Conservation (phyloP, 2,113 vertebrate species). For the Ptychochromis oligacanthus region DNA sequence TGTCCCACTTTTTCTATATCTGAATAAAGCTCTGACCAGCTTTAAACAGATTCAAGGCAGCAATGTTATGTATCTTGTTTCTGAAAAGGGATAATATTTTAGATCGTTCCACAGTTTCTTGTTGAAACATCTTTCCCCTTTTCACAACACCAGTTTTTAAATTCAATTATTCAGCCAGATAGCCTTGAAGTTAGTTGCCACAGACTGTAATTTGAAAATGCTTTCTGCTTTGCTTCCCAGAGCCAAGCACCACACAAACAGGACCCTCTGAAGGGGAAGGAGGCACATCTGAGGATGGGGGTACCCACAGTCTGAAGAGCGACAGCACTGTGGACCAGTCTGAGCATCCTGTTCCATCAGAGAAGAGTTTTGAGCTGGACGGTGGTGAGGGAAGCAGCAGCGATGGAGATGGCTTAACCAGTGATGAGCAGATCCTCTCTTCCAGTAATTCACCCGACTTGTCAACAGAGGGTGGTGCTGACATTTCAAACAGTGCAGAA, state of each 20-base stretch:
- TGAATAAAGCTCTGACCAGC: accelerated
- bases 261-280: slow-evolving; percentile 78
- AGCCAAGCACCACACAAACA: slow-evolving; percentile 85
- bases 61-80: too few relatives aligned
- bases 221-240: slow-evolving; percentile 71
- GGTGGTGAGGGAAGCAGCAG: slow-evolving; percentile 70
- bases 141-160: not conserved
- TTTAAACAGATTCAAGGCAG: too few relatives aligned
- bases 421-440: slow-evolving; percentile 74
- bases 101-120: not conserved
- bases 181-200: not conserved
- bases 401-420: slow-evolving; percentile 66
- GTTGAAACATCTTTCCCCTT: not conserved
- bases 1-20: too few relatives aligned
- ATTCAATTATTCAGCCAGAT: not conserved
- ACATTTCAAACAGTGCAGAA: slow-evolving; percentile 82
- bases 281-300: slow-evolving; percentile 76
- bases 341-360: slow-evolving; percentile 70
- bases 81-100: not conserved
- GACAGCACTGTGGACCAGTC: slow-evolving; percentile 80
- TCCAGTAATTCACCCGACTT: slow-evolving; percentile 80
- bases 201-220: not conserved
- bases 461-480: slow-evolving; percentile 84
- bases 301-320: slow-evolving; percentile 74
- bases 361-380: slow-evolving; percentile 74